Conservation (phyloP, 2,113 vertebrate genomes). For the Sturnira hondurensis region DNA sequence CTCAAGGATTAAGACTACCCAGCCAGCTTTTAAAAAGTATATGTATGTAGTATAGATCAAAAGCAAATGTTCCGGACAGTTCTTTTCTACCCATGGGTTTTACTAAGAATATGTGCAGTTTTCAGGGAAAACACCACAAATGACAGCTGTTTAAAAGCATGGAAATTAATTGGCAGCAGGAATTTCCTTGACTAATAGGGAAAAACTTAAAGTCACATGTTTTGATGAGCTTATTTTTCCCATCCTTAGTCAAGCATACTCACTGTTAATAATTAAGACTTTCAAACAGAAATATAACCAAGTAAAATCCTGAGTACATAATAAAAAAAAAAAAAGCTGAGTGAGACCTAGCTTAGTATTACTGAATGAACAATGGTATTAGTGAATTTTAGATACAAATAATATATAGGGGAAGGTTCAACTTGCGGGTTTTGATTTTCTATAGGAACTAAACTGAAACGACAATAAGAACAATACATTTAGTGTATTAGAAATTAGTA, state of each 20-base stretch:
- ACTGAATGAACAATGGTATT: background rate
- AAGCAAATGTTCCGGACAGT: slow-evolving; percentile 59
- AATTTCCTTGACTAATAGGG: slow-evolving; percentile 63
- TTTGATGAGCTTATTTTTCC: slow-evolving; percentile 58
- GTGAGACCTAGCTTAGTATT: background rate
- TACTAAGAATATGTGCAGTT: slow-evolving; percentile 45
- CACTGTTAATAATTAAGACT: slow-evolving; percentile 54
- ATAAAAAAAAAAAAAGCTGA: slow-evolving; percentile 1
- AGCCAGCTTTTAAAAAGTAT: slow-evolving; percentile 42
- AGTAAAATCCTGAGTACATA: slow-evolving; percentile 2
- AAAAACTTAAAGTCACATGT: slow-evolving; percentile 65
- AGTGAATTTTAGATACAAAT: background rate
- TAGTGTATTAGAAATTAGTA: slow-evolving; percentile 13
- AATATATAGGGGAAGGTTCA: background rate
- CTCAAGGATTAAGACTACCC: slow-evolving; percentile 49
- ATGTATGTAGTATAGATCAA: slow-evolving; percentile 40
- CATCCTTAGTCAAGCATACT: slow-evolving; percentile 42
- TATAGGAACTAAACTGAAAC: background rate
- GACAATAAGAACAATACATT: slow-evolving; percentile 1
- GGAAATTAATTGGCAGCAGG: slow-evolving; percentile 64
- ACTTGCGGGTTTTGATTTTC: slow-evolving; percentile 1
- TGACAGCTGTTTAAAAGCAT: slow-evolving; percentile 56
- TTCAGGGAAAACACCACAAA: slow-evolving; percentile 62
- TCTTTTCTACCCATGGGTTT: slow-evolving; percentile 60
- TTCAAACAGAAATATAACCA: slow-evolving; percentile 52